Percentiles rank a stretch among this genome's conserved stretches.
Conservation (phyloP, 2,888 invertebrate genomes). For the Blera fallax region DNA sequence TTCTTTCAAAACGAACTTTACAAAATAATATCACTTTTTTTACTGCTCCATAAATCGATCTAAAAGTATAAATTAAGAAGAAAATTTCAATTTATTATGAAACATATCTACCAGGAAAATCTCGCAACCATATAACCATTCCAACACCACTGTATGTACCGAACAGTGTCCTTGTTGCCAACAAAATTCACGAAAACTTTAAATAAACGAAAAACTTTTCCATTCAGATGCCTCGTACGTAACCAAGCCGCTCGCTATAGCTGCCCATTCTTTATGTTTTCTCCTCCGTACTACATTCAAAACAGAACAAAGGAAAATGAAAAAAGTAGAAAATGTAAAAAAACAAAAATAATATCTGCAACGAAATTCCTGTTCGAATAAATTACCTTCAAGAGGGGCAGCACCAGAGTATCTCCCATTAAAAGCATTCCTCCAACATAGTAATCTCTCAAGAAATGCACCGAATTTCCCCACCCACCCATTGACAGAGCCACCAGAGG, state of each 20-base stretch:
- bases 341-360: constrained; percentile 62
- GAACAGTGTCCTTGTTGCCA: constrained; percentile 48
- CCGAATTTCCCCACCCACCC: constrained; percentile 42
- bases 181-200: constrained; percentile 53
- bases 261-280: neutral
- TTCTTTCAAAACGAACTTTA: too few species aligned
- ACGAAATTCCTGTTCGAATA: constrained; percentile 71
- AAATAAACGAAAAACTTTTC: constrained; percentile 71
- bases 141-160: neutral
- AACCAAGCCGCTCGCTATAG: neutral
- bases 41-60: constrained; percentile 10
- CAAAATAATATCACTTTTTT: neutral
- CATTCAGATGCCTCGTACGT: constrained; percentile 63
- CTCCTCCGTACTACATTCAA: constrained; percentile 24
- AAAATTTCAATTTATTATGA: constrained; percentile 36
- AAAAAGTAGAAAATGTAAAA: constrained; percentile 24
- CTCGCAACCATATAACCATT: neutral
- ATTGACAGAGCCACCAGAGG: constrained; percentile 64
- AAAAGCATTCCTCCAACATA: constrained; percentile 61
- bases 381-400: constrained; percentile 53
- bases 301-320: constrained; percentile 38
- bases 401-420: constrained; percentile 44
- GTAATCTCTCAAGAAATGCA: constrained; percentile 71
- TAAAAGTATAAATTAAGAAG: constrained; percentile 14
- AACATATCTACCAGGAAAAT: constrained; percentile 17